Conservation (phyloP, 2,113 vertebrate species). For the Motacilla tschutschensis region DNA sequence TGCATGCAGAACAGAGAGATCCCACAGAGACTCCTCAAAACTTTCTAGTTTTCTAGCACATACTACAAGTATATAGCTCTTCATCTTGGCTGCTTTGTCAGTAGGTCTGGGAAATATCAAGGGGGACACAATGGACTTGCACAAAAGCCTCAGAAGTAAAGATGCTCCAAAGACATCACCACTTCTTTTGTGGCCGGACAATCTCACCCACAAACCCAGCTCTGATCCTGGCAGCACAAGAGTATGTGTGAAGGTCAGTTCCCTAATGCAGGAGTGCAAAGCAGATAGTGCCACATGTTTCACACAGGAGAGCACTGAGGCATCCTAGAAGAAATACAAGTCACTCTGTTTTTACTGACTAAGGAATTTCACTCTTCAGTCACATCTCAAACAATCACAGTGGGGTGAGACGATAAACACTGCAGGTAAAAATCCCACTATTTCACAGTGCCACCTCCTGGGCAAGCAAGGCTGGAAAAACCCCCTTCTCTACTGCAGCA, state of each 20-base stretch:
- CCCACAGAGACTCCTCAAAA: not conserved
- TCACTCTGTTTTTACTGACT: not conserved
- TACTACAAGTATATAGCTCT: not conserved
- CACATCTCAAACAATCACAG: not conserved
- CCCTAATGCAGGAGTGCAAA: not conserved
- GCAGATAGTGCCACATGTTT: not conserved
- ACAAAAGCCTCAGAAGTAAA: not conserved
- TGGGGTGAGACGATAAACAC: accelerated
- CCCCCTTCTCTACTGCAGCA: not conserved
- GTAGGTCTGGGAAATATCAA: not conserved
- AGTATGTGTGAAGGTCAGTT: accelerated
- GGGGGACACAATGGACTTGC: not conserved
- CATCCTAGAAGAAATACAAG: not conserved
- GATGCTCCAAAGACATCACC: not conserved
- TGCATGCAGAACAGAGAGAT: not conserved
- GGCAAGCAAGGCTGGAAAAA: not conserved
- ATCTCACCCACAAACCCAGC: not conserved
- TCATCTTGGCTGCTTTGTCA: not conserved
- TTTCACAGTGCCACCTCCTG: slow-evolving; percentile 71
- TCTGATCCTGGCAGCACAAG: not conserved
- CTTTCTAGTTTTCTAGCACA: not conserved
- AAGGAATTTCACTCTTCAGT: not conserved
- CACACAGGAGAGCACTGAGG: not conserved
- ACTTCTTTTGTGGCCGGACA: not conserved
- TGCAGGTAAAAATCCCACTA: slow-evolving; percentile 24